These are phyloP conservation scores for Tetrapedia diversipes DNA, from an alignment of 2,888 invertebrate genomes.

Conservation along the genomic window DNA sequence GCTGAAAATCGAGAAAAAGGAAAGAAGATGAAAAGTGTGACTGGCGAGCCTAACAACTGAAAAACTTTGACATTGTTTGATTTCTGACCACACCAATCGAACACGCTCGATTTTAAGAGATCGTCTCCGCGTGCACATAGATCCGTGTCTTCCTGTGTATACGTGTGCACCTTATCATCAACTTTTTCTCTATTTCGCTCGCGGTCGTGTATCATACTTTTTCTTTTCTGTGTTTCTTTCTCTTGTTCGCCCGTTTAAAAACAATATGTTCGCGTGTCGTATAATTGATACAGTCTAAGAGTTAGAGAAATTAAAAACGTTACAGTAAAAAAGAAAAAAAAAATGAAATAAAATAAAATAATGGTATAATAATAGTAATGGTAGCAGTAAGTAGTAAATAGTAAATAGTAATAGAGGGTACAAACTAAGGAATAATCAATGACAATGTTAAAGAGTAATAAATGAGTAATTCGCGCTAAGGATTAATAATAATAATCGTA, in stretches of 20 bases:
- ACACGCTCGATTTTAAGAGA: conserved; percentile 25
- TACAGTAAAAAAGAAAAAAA: conserved; percentile 16
- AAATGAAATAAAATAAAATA: neutral
- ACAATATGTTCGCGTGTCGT: conserved; percentile 47
- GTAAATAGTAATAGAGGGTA: conserved; percentile 40
- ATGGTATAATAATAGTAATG: conserved; percentile 3
- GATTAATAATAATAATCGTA: conserved; percentile 55
- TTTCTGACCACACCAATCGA: conserved; percentile 15
- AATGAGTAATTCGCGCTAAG: conserved; percentile 64
- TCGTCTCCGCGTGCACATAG: conserved; percentile 13
- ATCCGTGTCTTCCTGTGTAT: neutral
- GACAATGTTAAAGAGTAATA: conserved; percentile 49
- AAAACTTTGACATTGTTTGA: neutral
- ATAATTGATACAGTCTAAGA: conserved; percentile 15
- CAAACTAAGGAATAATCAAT: conserved; percentile 60
- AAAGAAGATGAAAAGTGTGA: conserved; percentile 26
- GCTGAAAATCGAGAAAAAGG: conserved; percentile 55
- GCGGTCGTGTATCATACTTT: neutral
- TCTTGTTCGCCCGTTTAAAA: conserved; percentile 22
- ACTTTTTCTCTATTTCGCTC: neutral
- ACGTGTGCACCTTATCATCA: neutral
- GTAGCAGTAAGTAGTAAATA: conserved; percentile 27
- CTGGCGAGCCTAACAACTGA: conserved; percentile 36
- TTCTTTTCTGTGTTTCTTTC: neutral
- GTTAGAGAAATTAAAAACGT: conserved; percentile 31